Percentiles rank a stretch among this genome's conserved stretches.
phyloP scores from a whole-genome alignment of 2,113 vertebrate genomes.

The Merops nubicus region DNA sequence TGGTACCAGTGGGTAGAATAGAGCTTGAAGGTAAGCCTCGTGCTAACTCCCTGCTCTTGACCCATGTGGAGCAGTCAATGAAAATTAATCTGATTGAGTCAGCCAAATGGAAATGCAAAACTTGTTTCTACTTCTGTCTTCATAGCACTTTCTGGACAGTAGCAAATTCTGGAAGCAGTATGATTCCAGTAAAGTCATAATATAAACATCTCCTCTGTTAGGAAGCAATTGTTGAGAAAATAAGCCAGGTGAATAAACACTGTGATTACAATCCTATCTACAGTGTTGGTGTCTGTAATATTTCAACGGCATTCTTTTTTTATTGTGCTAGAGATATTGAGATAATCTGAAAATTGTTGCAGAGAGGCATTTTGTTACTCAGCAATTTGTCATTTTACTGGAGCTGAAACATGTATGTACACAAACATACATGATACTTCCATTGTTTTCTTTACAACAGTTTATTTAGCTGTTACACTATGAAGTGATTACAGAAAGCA shows the following conservation, averaged over 20 bases:
- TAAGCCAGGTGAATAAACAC: background rate
- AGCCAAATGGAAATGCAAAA: background rate
- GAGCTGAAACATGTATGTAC: background rate
- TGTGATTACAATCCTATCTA: background rate
- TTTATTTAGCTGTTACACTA: background rate
- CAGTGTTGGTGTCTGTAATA: background rate
- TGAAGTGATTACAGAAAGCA: background rate
- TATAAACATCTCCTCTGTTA: background rate
- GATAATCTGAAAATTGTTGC: background rate
- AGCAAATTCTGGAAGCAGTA: background rate
- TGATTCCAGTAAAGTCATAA: background rate
- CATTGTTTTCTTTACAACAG: background rate
- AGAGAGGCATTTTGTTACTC: background rate
- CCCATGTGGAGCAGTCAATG: background rate
- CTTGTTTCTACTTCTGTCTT: background rate
- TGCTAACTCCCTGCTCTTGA: background rate
- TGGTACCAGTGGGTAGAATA: background rate
- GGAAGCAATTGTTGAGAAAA: background rate
- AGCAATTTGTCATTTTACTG: background rate
- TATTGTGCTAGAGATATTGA: background rate
- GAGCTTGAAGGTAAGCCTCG: background rate
- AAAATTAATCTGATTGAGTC: background rate
- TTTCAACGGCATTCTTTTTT: background rate
- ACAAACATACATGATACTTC: background rate
- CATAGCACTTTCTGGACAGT: background rate